Evolutionary conservation across 2,888 invertebrate genomes (phyloP).

Genomic region (Icerya purchasi): DNA sequence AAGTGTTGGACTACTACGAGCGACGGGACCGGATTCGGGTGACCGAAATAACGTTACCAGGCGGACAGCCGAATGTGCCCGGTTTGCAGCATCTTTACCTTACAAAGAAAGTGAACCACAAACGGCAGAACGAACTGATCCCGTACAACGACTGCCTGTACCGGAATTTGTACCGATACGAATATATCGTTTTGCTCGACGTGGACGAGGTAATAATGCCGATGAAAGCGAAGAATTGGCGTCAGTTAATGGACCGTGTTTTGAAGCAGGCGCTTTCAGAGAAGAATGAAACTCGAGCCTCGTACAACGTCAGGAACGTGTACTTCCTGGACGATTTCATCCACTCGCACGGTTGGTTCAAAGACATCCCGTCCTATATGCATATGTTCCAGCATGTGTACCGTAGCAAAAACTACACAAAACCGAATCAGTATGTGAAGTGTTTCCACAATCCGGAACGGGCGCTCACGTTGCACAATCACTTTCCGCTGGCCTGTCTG

Average conservation of each 20-base stretch:
- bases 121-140: conserved; percentile 81
- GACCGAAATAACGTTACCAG: conserved; percentile 62
- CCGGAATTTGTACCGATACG: conserved; percentile 72
- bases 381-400: conserved; percentile 87
- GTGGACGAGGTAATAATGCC: conserved; percentile 92
- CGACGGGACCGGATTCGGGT: conserved; percentile 44
- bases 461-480: conserved; percentile 74
- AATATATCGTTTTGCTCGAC: conserved; percentile 74
- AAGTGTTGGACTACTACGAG: conserved; percentile 46
- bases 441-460: conserved; percentile 83
- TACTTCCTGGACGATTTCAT: conserved; percentile 77
- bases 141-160: conserved; percentile 93
- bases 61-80: conserved; percentile 74
- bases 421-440: conserved; percentile 80
- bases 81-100: conserved; percentile 74
- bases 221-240: conserved; percentile 47
- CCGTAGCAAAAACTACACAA: conserved; percentile 72
- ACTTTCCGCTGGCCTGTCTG: conserved; percentile 72
- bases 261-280: conserved; percentile 43
- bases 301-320: conserved; percentile 74
- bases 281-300: conserved; percentile 43
- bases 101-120: conserved; percentile 75
- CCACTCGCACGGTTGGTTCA: conserved; percentile 58
- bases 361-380: conserved; percentile 59
- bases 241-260: conserved; percentile 49